These are phyloP conservation scores for Istiophorus platypterus DNA, from an alignment of 2,113 vertebrate species.

Conservation along the genomic window DNA sequence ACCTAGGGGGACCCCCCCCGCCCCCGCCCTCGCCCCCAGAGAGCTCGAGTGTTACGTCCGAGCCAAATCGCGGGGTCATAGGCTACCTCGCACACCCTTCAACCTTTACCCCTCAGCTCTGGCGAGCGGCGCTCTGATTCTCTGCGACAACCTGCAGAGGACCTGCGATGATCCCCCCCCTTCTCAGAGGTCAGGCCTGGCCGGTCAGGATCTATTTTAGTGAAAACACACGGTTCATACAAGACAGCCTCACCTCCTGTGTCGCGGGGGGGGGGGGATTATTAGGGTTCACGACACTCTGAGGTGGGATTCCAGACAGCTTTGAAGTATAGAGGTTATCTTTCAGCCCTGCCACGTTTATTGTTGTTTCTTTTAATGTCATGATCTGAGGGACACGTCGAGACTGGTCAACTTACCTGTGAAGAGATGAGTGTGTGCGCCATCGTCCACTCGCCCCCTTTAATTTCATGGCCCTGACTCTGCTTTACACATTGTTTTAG, in stretches of 20 bases:
- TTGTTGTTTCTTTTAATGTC: constrained; percentile 58
- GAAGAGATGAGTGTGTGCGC: background rate
- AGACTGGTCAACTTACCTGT: constrained; percentile 5
- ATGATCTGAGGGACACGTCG: constrained; percentile 40
- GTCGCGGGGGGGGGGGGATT: constrained; percentile 48
- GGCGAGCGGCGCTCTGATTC: constrained; percentile 50
- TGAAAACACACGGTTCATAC: constrained; percentile 72
- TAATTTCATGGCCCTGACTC: background rate
- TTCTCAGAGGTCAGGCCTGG: constrained; percentile 66
- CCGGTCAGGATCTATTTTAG: constrained; percentile 67
- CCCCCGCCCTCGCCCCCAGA: no score
- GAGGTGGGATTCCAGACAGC: constrained; percentile 52
- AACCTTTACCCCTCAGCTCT: constrained; percentile 66
- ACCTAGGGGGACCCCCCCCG: constrained; percentile 48
- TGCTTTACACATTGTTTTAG: no score
- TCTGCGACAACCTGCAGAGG: constrained; percentile 70
- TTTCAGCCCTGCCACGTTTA: constrained; percentile 47
- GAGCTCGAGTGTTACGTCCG: constrained; percentile 56
- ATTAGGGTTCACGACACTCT: constrained; percentile 39
- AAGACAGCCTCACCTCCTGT: constrained; percentile 46
- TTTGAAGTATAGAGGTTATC: constrained; percentile 71
- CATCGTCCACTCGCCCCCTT: background rate
- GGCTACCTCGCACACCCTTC: constrained; percentile 69
- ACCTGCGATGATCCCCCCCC: constrained; percentile 48
- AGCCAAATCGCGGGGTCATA: constrained; percentile 74